Base-by-base conservation (phyloP, 2,797 vertebrate species). In the Leptodactylus fallax region DNA sequence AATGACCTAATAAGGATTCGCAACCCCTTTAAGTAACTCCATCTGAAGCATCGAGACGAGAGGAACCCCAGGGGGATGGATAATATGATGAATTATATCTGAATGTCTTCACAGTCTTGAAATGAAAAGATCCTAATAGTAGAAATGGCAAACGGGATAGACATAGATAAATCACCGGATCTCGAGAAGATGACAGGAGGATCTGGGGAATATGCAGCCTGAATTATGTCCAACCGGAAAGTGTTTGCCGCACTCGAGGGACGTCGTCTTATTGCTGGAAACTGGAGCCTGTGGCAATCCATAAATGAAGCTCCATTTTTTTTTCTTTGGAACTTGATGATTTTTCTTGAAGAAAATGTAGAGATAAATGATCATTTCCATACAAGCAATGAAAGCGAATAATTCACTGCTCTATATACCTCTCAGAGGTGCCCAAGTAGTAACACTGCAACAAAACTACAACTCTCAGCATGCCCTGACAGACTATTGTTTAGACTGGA, bases 1-100 rank as follows among this genome's bases (percentile, higher is more conserved):
- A 45, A n/a, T n/a, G n/a, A n/a, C n/a, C n/a, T n/a, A n/a, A n/a
- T n/a, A n/a, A n/a, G 36, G 36, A 36, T 36, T 4, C 36, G 36
- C 4, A 1, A 49, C 47, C 69, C 36, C 69, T 72, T 72, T 72
- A 72, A 72, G 7, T 72, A 47, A 72, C 16, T 72, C 17, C 36
- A 47, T 72, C 36, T 16, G 36, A 72, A 72, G 8, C 36, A 72
- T 45, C 19, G 45, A n/a, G 19, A 74, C 14, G 47, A 12, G 71
- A 12, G 45, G 63, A n/a, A 49, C n/a, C 36, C 83, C 56, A 19
- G 7, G 3, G 86, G 51, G 81, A 87, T 23, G 49, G 65, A 85
- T 81, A 85, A 80, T 63, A 81, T 45, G 77, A 85, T 88, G 78
- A 88, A 55, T 88, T 84, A 88, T 88, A 83, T 88, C 87, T 21